These are phyloP conservation scores for Hyla sarda DNA, from an alignment of 2,113 vertebrate genomes.

Conservation along the genomic window DNA sequence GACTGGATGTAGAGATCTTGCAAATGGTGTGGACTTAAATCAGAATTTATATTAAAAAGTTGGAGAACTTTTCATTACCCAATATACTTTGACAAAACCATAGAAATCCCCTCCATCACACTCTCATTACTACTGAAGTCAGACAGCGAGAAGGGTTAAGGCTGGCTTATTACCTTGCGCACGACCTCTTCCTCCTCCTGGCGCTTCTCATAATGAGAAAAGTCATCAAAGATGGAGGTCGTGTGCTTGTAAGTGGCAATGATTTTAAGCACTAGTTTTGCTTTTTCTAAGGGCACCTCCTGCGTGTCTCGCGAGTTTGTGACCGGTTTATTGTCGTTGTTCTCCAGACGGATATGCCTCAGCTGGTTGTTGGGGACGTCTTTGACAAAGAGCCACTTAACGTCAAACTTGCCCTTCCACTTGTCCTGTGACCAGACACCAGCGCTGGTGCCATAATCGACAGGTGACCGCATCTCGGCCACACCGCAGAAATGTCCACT, in stretches of 20 bases:
- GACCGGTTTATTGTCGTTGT: constrained; percentile 98
- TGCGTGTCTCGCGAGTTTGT: constrained; percentile 99
- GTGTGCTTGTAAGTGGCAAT: constrained; percentile 97
- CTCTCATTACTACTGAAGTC: background rate
- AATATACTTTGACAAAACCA: background rate
- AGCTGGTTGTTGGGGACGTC: constrained; percentile 98
- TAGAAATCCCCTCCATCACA: background rate
- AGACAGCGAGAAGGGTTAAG: constrained; percentile 4
- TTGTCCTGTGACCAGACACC: constrained; percentile 99
- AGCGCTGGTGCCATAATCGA: constrained; percentile 97
- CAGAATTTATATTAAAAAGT: too few species aligned
- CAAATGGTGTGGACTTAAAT: background rate
- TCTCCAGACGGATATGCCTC: constrained; percentile 97
- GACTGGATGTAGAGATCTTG: background rate
- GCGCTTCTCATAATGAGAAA: constrained; percentile 95
- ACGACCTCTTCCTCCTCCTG: constrained; percentile 96
- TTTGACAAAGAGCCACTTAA: constrained; percentile 99
- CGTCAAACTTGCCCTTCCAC: constrained; percentile 99
- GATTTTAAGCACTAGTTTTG: constrained; percentile 96
- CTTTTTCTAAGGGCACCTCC: constrained; percentile 98
- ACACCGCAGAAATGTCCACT: constrained; percentile 98
- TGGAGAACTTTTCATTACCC: too few species aligned
- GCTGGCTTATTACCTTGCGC: constrained; percentile 83
- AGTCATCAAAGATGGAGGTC: constrained; percentile 99
- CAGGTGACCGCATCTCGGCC: constrained; percentile 96